Conservation (phyloP, 2,888 invertebrate genomes). For the Tachina fera region DNA sequence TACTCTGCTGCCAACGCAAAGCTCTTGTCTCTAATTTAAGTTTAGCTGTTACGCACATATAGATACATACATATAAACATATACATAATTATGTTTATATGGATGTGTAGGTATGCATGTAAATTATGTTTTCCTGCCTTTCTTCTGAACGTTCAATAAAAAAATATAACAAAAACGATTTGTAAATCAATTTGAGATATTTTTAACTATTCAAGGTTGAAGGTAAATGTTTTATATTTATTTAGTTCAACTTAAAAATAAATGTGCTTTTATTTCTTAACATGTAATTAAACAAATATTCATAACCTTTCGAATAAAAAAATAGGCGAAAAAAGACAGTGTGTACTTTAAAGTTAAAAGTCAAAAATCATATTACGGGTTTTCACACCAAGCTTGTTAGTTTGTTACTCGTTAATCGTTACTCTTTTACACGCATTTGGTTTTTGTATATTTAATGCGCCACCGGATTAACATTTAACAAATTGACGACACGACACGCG, state of each 20-base stretch:
- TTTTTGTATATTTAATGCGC: too few species aligned
- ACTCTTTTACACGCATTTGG: too few species aligned
- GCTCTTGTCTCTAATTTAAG: too few species aligned
- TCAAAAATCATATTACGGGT: background rate
- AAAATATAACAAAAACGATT: background rate
- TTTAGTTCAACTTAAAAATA: background rate
- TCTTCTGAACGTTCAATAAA: background rate
- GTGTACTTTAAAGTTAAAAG: background rate
- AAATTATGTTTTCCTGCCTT: background rate
- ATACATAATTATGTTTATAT: background rate
- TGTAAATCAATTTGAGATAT: background rate
- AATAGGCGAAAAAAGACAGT: too few species aligned
- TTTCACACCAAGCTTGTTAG: too few species aligned
- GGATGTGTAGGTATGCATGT: background rate
- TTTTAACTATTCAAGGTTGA: constrained; percentile 8
- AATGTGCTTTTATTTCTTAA: background rate
- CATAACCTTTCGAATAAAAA: constrained; percentile 3
- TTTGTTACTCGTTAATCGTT: too few species aligned
- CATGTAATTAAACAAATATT: background rate
- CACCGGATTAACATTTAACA: too few species aligned
- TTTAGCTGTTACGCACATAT: background rate
- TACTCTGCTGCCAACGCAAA: too few species aligned
- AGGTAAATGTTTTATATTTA: background rate
- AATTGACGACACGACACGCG: too few species aligned
- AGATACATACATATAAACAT: background rate